phyloP scores from a whole-genome alignment of 2,888 invertebrate species.

The Morinoia aosen region DNA sequence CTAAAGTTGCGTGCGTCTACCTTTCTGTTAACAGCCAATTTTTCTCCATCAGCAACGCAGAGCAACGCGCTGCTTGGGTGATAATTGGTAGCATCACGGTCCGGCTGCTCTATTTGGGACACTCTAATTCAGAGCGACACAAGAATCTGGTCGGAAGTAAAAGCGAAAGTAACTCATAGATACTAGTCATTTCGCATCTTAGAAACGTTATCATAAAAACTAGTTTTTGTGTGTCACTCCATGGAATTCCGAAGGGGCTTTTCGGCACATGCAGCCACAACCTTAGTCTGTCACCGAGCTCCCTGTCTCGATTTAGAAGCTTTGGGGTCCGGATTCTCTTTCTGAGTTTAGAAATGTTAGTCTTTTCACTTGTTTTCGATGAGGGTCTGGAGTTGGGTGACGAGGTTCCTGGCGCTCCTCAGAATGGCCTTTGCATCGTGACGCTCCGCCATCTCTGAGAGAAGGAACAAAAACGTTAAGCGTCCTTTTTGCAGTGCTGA shows the following conservation, averaged over 20 bases:
- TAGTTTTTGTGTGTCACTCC: no score
- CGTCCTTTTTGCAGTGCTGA: background rate
- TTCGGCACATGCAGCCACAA: background rate
- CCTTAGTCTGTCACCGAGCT: background rate
- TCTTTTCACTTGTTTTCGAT: slow-evolving; percentile 87
- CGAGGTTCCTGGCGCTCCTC: slow-evolving; percentile 86
- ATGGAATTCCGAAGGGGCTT: background rate
- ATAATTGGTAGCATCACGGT: background rate
- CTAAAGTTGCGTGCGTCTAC: no score
- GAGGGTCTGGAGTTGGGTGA: slow-evolving; percentile 88
- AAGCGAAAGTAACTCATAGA: no score
- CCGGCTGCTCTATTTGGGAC: background rate
- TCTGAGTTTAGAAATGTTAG: background rate
- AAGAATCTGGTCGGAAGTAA: no score
- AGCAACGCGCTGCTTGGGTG: no score
- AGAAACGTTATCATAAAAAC: no score
- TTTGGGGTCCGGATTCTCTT: background rate
- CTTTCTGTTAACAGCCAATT: no score
- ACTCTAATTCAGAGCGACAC: background rate
- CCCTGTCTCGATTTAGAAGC: background rate
- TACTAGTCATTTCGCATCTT: no score
- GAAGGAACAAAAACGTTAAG: slow-evolving; percentile 73
- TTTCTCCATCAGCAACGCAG: no score
- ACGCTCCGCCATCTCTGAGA: slow-evolving; percentile 91
- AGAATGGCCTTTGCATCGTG: slow-evolving; percentile 89